These are phyloP conservation scores for Macaria liturata DNA, from an alignment of 2,888 invertebrate genomes.

Conservation along the genomic window DNA sequence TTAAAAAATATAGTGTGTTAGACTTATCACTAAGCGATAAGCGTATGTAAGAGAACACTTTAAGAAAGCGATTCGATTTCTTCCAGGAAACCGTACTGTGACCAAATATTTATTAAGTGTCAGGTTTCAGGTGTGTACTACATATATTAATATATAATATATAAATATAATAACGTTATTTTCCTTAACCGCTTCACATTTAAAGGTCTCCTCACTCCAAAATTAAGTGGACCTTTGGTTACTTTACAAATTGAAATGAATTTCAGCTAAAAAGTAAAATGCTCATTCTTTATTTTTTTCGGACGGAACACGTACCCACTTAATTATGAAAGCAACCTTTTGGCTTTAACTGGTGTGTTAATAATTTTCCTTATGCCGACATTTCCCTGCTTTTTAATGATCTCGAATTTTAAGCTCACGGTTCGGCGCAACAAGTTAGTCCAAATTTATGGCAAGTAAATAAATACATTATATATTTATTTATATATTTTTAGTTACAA, in stretches of 20 bases:
- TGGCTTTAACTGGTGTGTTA: conserved; percentile 8
- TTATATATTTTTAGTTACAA: no score
- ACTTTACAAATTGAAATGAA: conserved; percentile 24
- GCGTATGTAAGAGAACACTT: no score
- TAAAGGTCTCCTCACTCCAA: conserved; percentile 6
- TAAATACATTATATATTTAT: no score
- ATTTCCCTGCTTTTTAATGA: background rate
- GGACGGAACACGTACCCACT: conserved; percentile 4
- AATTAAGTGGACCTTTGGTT: conserved; percentile 12
- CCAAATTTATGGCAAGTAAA: background rate
- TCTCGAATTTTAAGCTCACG: background rate
- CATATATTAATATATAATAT: no score
- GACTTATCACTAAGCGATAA: no score
- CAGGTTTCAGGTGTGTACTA: no score
- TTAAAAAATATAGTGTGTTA: no score
- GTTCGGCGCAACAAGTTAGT: background rate
- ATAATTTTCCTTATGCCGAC: conserved; percentile 2
- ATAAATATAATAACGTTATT: no score
- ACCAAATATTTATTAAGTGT: no score
- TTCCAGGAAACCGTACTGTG: no score
- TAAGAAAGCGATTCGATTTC: no score
- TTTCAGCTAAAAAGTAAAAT: conserved; percentile 16
- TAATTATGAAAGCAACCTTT: conserved; percentile 17
- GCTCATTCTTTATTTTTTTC: conserved; percentile 12
- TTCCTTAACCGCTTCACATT: no score